Evolutionary conservation across 2,888 invertebrate genomes (phyloP).

Genomic region (Odontomyia ornata): DNA sequence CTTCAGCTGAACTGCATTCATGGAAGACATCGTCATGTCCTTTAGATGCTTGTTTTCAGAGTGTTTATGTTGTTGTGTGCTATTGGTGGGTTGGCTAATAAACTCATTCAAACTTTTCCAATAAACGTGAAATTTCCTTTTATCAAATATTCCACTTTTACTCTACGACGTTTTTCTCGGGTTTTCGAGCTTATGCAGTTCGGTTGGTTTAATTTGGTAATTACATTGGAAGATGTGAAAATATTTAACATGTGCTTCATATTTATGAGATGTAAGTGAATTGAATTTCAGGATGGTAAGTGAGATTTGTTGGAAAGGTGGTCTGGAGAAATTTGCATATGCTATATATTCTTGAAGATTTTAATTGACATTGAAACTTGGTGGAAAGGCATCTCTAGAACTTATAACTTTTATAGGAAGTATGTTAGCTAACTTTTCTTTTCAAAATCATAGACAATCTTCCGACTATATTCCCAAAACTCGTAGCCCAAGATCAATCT

Average conservation of each 20-base stretch:
- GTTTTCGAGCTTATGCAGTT: background rate
- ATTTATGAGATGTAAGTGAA: background rate
- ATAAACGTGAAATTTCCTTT: conserved; percentile 46
- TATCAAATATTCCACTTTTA: conserved; percentile 34
- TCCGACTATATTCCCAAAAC: conserved; percentile 46
- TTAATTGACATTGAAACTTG: too few relatives aligned
- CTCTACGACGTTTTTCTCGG: background rate
- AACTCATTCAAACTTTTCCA: conserved; percentile 49
- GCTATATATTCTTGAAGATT: too few relatives aligned
- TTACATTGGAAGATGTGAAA: conserved; percentile 23
- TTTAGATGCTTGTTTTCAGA: conserved; percentile 14
- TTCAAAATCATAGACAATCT: too few relatives aligned
- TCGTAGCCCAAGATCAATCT: conserved; percentile 27
- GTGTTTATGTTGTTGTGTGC: conserved; percentile 28
- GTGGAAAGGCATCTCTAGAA: too few relatives aligned
- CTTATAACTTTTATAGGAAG: too few relatives aligned
- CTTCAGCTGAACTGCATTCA: background rate
- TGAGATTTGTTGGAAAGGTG: conserved; percentile 36
- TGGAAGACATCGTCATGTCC: background rate
- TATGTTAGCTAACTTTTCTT: too few relatives aligned
- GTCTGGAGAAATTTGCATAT: conserved; percentile 48
- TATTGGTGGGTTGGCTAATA: conserved; percentile 44
- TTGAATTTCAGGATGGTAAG: background rate
- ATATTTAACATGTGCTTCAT: conserved; percentile 32
- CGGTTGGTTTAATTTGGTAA: conserved; percentile 37